Conservation (phyloP, 2,113 vertebrate species). For the Chascanopsetta lugubris region DNA sequence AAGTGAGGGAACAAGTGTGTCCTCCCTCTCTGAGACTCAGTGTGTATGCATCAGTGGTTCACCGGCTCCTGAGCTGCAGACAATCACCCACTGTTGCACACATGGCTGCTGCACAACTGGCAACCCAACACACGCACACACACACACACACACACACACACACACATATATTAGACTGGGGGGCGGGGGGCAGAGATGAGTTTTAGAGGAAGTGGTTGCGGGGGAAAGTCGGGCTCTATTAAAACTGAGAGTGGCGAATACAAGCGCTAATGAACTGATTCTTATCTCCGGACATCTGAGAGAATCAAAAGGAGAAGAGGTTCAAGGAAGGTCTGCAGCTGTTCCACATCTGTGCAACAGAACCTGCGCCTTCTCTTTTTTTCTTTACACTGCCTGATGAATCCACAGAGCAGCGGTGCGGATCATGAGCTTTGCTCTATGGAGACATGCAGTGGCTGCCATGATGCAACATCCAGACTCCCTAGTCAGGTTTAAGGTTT, state of each 20-base stretch:
- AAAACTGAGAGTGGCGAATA: neutral
- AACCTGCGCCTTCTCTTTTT: neutral
- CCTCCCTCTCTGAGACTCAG: constrained; percentile 53
- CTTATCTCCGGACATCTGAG: neutral
- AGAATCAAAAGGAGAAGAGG: neutral
- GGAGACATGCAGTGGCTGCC: too few species aligned
- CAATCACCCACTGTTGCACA: constrained; percentile 71
- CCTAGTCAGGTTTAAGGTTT: too few species aligned
- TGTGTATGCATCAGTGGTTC: constrained; percentile 70
- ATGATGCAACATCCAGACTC: too few species aligned
- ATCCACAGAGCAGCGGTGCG: neutral
- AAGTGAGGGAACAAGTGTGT: constrained; percentile 48
- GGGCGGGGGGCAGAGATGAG: too few species aligned
- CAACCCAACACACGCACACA: constrained; percentile 13
- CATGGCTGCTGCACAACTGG: constrained; percentile 48
- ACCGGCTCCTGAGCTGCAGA: constrained; percentile 66
- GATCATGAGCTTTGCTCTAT: neutral
- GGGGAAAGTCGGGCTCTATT: neutral
- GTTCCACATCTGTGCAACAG: neutral
- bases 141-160: constrained; percentile 22
- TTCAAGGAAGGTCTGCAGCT: neutral
- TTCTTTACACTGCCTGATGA: neutral
- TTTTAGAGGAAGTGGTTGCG: constrained; percentile 8
- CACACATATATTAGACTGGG: too few species aligned
- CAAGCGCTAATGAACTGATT: constrained; percentile 2